Evolutionary conservation across 2,888 invertebrate genomes (phyloP), one percentile per base, ranked within the genome.

Genomic region (Drosophila nigritarsus): DNA sequence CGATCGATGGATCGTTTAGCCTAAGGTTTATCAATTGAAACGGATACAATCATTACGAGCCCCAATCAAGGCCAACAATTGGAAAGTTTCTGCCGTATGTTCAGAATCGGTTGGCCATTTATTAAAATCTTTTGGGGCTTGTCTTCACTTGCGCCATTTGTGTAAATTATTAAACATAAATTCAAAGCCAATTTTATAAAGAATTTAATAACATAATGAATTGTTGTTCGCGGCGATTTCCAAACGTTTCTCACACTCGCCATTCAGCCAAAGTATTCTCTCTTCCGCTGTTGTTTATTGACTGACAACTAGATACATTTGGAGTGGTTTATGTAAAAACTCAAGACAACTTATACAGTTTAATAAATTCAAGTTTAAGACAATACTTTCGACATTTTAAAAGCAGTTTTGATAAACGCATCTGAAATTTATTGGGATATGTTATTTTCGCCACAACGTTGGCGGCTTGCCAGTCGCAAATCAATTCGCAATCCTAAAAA

Each of bases 161-260:
- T 63, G 60, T 68, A 65, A 77, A 73, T 73, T 73, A 73, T 73
- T 49, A 38, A 7, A 15, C 38, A 61, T 73, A 73, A 56, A 76
- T 76, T 51, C 49, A 7, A 55, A 51, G 53, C 34, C 27, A 48
- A 55, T 70, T 53, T 50, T 32, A 40, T 51, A 40, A 40, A 13
- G 30, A 48, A 48, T 53, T 69, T 24, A 24, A 53, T 53, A 48
- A 30, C 18, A 42, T 38, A 54, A 56, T 40, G 38, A 59, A 36
- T 27, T n/a, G 48, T 15, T 24, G 9, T n/a, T 65, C 11, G 42
- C 1, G 61, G 53, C 66, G 40, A 58, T 75, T 51, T 65, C 53
- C 65, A 59, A 50, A 32, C 32, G 20, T 69, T 55, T 67, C 36
- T 62, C 61, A 36, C 63, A 72, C 60, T 60, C 30, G 18, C 9